phyloP scores from a whole-genome alignment of 1,140 invertebrate species.

The Triops longicaudatus region DNA sequence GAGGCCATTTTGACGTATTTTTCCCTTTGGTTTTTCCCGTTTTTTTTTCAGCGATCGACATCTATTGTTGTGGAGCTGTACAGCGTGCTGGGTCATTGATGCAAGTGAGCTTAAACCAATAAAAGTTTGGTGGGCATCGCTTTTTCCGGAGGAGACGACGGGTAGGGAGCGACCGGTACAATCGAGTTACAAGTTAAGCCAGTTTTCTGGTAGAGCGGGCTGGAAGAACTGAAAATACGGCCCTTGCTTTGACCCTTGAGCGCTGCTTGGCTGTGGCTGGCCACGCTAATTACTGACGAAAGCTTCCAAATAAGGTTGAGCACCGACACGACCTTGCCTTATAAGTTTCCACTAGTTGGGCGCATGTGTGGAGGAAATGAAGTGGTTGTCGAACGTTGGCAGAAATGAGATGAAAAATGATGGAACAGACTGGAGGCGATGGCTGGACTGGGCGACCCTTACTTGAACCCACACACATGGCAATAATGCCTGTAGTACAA shows the following conservation, averaged over 20 bases:
- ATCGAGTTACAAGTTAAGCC: neutral
- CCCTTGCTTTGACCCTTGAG: neutral
- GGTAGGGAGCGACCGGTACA: neutral
- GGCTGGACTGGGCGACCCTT: neutral
- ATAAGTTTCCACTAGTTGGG: neutral
- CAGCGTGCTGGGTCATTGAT: neutral
- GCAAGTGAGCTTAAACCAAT: neutral
- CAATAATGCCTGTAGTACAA: neutral
- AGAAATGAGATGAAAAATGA: neutral
- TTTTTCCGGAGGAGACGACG: neutral
- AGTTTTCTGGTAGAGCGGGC: neutral
- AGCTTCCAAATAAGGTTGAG: conserved; percentile 11
- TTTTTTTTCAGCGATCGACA: neutral
- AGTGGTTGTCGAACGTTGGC: conserved; percentile 14
- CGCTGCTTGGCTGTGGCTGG: neutral
- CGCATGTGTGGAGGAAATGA: neutral
- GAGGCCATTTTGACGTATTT: neutral
- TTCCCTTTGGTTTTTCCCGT: neutral
- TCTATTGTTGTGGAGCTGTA: neutral
- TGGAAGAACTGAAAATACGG: neutral
- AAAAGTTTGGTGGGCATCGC: neutral
- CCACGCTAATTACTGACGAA: neutral
- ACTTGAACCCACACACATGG: neutral
- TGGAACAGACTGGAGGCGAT: neutral
- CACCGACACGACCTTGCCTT: neutral